phyloP scores from a whole-genome alignment of 2,113 vertebrate species.

The Ascaphus truei region DNA sequence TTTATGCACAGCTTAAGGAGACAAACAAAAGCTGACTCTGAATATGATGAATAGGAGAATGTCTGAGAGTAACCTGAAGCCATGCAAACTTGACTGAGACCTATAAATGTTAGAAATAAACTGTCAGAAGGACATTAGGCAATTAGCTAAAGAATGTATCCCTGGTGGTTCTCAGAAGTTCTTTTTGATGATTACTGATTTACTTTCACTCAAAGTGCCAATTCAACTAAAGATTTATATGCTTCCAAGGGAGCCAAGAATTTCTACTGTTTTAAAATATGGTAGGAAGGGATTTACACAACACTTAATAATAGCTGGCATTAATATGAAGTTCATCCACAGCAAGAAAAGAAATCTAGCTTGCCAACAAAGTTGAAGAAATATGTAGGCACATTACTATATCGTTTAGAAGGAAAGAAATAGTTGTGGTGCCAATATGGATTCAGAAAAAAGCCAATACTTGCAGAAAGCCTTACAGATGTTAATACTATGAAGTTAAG shows the following conservation, averaged over 20 bases:
- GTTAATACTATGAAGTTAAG: no score
- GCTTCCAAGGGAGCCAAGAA: neutral
- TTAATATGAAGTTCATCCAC: neutral
- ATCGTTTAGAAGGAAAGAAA: neutral
- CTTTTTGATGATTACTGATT: neutral
- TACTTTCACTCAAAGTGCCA: neutral
- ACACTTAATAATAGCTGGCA: neutral
- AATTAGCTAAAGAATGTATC: neutral
- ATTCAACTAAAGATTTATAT: conserved; percentile 7
- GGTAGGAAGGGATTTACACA: neutral
- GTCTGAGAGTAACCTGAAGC: neutral
- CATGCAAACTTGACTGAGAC: neutral
- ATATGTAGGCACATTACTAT: neutral
- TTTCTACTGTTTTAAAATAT: neutral
- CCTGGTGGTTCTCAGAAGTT: neutral
- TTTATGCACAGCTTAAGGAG: conserved; percentile 11
- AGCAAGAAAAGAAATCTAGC: neutral
- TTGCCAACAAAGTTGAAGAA: neutral
- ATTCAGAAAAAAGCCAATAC: neutral
- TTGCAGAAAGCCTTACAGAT: no score
- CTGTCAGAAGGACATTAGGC: neutral
- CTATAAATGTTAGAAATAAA: neutral
- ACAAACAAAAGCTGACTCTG: conserved; percentile 8
- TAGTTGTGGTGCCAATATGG: neutral
- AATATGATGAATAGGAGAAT: neutral